Evolutionary conservation across 2,797 vertebrate genomes (phyloP), one percentile per base, ranked within the genome.

Genomic region (Sylvilagus floridanus): DNA sequence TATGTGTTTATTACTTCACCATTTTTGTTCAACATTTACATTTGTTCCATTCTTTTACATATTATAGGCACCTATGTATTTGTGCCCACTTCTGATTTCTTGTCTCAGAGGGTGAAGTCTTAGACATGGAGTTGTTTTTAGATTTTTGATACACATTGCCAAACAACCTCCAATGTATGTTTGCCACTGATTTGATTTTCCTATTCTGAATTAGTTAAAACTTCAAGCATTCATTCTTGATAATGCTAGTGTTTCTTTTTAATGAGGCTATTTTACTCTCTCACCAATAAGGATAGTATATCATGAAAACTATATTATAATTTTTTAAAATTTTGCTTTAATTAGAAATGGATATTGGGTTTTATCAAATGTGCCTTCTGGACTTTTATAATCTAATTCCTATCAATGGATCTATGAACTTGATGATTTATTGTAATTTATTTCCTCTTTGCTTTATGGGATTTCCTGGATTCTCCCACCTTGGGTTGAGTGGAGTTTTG

Each of bases 141-240:
- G 75, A 21, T 22, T 69, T 52, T 62, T 72, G 42, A 22, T 84
- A 19, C 5, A 19, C 12, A 7, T 93, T 90, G 60, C 47, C 54
- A 66, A 71, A 88, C 3, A 77, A n/a, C 50, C 35, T 88, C 24
- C n/a, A 66, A 83, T 69, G 65, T 10, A 10, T 50, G 1, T 57
- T 94, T 89, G 7, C 32, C 54, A 37, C 35, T 54, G 71, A 54
- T 26, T 89, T 84, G 28, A 21, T 83, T 63, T 78, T 95, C 17
- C 54, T 79, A 54, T 72, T 76, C 42, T 65, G 81, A 91, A n/a
- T 87, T 83, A 42, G 22, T 63, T 69, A 57, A 90, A 88, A 60
- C 60, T 68, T 93, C 35, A 4, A 66, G 17, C 22, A 63, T 66
- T 95, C 50, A 69, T 79, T 30, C 60, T 91, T 88, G 47, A 82